Conservation (phyloP, 2,797 vertebrate species). For the Rhabdophis nuchalis region DNA sequence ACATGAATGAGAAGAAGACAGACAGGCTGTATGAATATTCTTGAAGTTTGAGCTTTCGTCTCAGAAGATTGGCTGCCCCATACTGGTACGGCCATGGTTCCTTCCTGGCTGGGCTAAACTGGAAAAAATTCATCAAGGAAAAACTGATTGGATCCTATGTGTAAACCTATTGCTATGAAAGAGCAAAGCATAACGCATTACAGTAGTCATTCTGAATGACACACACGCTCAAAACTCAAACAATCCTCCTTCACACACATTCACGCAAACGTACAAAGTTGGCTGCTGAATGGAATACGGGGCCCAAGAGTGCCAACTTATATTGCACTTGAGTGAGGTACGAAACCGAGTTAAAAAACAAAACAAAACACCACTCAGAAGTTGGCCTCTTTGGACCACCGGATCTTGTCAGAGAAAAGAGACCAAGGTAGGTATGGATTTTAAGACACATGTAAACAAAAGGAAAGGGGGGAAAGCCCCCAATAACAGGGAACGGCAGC, state of each 20-base stretch:
- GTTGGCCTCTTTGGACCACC: not conserved
- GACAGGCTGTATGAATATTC: not conserved
- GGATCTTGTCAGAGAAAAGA: not conserved
- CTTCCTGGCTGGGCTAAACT: too few relatives aligned
- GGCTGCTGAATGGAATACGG: not conserved
- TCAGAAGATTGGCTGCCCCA: not conserved
- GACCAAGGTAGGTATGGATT: not conserved
- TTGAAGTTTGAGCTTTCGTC: not conserved
- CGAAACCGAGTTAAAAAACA: conserved; percentile 39
- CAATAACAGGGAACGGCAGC: not conserved
- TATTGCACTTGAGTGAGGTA: conserved; percentile 41
- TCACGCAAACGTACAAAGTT: not conserved
- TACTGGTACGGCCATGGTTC: too few relatives aligned
- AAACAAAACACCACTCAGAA: too few relatives aligned
- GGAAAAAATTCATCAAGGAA: not conserved
- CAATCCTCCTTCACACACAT: not conserved
- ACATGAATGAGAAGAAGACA: not conserved
- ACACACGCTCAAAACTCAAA: not conserved
- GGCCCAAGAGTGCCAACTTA: not conserved
- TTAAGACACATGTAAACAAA: conserved; percentile 11
- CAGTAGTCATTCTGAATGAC: not conserved
- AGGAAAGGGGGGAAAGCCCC: not conserved
- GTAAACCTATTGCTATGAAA: not conserved
- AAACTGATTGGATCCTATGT: not conserved
- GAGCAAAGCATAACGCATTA: not conserved